Conservation (phyloP, 2,888 invertebrate species). For the Pardosa pseudoannulata region DNA sequence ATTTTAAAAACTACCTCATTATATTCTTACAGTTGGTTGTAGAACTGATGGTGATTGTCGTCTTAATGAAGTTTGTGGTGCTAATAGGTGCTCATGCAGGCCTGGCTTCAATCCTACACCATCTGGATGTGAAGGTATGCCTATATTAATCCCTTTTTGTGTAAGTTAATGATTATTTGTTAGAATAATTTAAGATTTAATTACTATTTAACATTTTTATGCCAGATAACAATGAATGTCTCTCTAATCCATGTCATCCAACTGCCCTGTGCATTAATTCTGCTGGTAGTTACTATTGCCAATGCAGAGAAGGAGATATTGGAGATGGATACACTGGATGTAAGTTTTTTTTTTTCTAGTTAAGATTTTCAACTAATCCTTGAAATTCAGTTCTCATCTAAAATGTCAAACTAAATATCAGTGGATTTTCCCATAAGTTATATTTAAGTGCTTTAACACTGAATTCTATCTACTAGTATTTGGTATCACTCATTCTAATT, state of each 20-base stretch:
- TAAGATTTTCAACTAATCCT: no score
- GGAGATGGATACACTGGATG: conserved; percentile 81
- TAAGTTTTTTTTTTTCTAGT: no score
- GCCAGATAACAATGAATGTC: conserved; percentile 88
- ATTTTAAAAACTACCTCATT: no score
- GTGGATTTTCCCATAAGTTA: no score
- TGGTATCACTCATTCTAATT: no score
- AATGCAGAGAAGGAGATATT: conserved; percentile 86
- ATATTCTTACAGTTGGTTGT: conserved; percentile 82
- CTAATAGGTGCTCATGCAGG: conserved; percentile 76
- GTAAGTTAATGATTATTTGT: no score
- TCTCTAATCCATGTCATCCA: conserved; percentile 83
- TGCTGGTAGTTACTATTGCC: conserved; percentile 88
- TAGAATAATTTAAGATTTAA: no score
- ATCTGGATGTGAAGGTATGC: conserved; percentile 82
- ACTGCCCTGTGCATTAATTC: conserved; percentile 88
- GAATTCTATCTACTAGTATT: no score
- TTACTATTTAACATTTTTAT: neutral
- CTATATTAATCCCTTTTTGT: no score
- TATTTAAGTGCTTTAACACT: no score
- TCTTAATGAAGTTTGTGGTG: conserved; percentile 82
- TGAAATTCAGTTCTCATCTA: no score
- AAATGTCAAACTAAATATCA: neutral
- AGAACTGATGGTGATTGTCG: conserved; percentile 88
- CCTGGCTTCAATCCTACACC: conserved; percentile 86